Percentiles rank a stretch among this genome's conserved stretches.
Conservation (phyloP, 1,140 invertebrate species). For the Trachymyrmex cornetzi region DNA sequence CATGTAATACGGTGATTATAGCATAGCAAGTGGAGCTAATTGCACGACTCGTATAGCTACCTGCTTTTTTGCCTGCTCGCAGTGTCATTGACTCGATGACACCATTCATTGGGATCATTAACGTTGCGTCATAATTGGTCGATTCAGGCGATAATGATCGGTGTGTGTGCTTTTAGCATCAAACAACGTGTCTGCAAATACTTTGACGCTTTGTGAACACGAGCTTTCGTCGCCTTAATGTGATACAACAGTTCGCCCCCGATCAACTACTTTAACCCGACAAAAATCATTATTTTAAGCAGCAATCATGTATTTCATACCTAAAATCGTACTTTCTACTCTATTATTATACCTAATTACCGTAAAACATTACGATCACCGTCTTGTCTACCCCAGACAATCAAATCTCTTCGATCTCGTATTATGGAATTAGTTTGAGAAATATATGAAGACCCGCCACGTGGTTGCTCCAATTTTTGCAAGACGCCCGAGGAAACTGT, state of each 20-base stretch:
- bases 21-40: constrained; percentile 47
- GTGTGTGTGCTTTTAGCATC: constrained; percentile 49
- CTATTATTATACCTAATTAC: neutral
- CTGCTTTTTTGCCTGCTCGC: constrained; percentile 66
- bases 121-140: constrained; percentile 69
- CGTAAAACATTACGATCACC: neutral
- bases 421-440: constrained; percentile 40
- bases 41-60: constrained; percentile 50
- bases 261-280: neutral
- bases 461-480: constrained; percentile 65
- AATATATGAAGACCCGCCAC: constrained; percentile 26
- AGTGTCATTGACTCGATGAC: constrained; percentile 72
- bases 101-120: constrained; percentile 71
- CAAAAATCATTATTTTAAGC: neutral
- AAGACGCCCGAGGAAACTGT: constrained; percentile 52
- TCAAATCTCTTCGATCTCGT: constrained; percentile 18
- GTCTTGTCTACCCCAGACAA: neutral
- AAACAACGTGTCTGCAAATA: constrained; percentile 53
- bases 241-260: neutral
- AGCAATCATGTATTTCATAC: neutral
- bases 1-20: constrained; percentile 58
- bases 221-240: constrained; percentile 21
- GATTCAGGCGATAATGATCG: constrained; percentile 58
- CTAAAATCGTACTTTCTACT: neutral
- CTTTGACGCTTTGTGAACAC: neutral